A percentile compares a stretch with the other conserved stretches of the same genome.
Evolutionary conservation across 1,140 invertebrate species (phyloP).

Genomic region (Drosophila insularis): DNA sequence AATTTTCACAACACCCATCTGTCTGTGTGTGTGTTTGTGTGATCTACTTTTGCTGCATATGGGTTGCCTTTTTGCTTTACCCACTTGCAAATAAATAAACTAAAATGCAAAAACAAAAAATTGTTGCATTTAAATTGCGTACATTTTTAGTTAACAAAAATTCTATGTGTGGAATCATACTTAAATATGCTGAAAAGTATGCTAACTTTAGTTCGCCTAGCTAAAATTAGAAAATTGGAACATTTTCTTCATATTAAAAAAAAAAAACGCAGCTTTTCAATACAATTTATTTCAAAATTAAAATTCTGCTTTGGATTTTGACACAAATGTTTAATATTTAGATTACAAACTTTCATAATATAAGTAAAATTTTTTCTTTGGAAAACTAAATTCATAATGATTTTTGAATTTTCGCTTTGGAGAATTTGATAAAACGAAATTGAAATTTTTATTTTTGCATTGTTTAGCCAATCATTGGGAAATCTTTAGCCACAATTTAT

Average conservation of each 20-base stretch:
- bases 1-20: slow-evolving; percentile 49
- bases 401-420: too few species aligned
- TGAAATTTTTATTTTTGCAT: too few species aligned
- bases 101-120: not conserved
- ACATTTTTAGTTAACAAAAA: slow-evolving; percentile 12
- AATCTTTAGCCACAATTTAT: slow-evolving; percentile 6
- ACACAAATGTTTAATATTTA: too few species aligned
- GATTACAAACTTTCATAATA: too few species aligned
- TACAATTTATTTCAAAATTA: too few species aligned
- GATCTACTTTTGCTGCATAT: slow-evolving; percentile 54
- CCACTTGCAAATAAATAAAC: slow-evolving; percentile 56
- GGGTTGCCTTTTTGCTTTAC: slow-evolving; percentile 51
- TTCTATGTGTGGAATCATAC: not conserved
- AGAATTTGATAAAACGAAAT: too few species aligned
- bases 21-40: slow-evolving; percentile 24
- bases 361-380: too few species aligned
- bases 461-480: not conserved
- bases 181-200: not conserved
- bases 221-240: not conserved
- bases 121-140: slow-evolving; percentile 59
- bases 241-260: too few species aligned
- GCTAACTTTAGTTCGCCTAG: not conserved
- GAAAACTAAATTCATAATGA: too few species aligned
- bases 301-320: too few species aligned
- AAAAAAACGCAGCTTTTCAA: too few species aligned